Evolutionary conservation across 2,113 vertebrate genomes (phyloP), one percentile per base, ranked within the genome.

Genomic region (Electrona antarctica): DNA sequence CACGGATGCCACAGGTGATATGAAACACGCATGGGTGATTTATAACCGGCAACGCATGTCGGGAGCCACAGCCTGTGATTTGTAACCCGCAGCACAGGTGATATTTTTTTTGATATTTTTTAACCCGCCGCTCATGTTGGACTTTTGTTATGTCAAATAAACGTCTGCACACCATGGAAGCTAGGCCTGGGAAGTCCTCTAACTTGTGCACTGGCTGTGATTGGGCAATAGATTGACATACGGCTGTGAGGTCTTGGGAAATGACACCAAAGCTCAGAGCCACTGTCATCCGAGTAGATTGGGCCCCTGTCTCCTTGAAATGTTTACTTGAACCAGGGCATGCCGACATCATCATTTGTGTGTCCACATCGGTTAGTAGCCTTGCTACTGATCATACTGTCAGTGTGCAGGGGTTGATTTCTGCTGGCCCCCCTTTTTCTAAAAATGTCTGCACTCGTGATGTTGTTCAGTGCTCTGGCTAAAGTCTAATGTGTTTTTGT

Each of bases 251-350:
- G 49, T 78, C 80, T 61, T 61, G 61, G 66, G 76, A 79, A 74
- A 55, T 64, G 87, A 79, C 80, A 87, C 14, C 28, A 7, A 64
- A 79, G 81, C 46, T 75, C 9, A 0, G 1, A 3, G 51, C 9
- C 3, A 47, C 14, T 0, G 29, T 65, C 71, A 59, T 54, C 12
- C 10, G 71, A 78, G 66, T 45, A 41, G 62, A 60, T 64, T 4
- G 21, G 33, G 33, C 33, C 7, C 3, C 7, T 56, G 11, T 14
- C 49, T 51, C 21, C n/a, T 4, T 29, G 55, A 41, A 47, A 67
- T 64, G 10, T 84, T 76, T 70, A 73, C 59, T 7, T 33, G 13
- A 29, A 11, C 0, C 3, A 7, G 12, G 60, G 6, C 67, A 52
- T 58, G 3, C 51, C 11, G 51, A 6, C 5, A 2, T 41, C 33